Base-by-base conservation (phyloP, 1,140 invertebrate genomes). In the Spodoptera frugiperda region DNA sequence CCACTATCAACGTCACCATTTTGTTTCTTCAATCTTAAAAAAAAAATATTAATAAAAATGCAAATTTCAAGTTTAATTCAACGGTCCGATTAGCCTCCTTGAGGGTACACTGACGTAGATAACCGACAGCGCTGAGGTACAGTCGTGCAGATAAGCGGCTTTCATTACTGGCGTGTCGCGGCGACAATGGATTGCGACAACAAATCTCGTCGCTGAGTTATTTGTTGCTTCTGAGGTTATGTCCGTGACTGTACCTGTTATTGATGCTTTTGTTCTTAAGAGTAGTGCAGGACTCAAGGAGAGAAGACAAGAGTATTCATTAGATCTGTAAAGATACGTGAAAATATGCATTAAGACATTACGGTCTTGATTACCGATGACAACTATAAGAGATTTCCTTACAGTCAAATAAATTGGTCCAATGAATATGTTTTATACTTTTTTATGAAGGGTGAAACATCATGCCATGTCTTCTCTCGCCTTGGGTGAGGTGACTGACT, bases 171-270 rank as follows among this genome's bases (percentile, higher is more conserved):
- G 71, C 59, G 79, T 76, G 83, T 84, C 84, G 67, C 67, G 46
- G 79, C 79, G 67, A 80, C 82, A 82, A 87, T 87, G 86, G 82
- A 87, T 86, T 82, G 81, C 77, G 79, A 81, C 86, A 83, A 86
- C 84, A 86, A 86, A 87, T 84, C 82, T 82, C 81, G 74, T 49
- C 55, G 75, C 59, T 82, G 83, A 85, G 81, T 82, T 85, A 84
- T 84, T 81, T 80, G 80, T 80, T 78, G 79, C 75, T 78, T 75
- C 55, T 55, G 55, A 72, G 68, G 71, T 73, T 73, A 75, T 75
- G 72, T 75, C 59, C 48, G 48, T 25, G 72, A 75, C 48, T 75
- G 72, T 75, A 75, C 72, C 57, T 75, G 72, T 65, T 65, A 75
- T 75, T 75, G 72, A 75, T 75, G 72, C 59, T 75, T 75, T 75